These are phyloP conservation scores for Centropristis striata DNA, from an alignment of 2,113 vertebrate species.

Conservation along the genomic window DNA sequence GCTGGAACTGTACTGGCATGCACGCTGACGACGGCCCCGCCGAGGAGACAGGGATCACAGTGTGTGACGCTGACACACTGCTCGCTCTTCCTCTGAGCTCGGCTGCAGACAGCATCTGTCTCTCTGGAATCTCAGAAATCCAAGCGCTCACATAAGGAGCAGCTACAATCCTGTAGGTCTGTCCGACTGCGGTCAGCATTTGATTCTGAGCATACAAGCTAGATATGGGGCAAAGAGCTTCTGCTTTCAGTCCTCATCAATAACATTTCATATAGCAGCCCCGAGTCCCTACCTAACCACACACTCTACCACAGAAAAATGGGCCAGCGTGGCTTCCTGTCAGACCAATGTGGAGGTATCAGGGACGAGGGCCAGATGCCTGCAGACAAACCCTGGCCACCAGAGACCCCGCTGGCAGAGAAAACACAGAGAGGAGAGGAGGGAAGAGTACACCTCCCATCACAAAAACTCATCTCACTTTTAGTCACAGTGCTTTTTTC, in stretches of 20 bases:
- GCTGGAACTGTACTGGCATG: constrained; percentile 65
- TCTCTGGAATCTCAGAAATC: constrained; percentile 52
- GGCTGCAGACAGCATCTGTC: constrained; percentile 59
- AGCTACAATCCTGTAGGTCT: constrained; percentile 32
- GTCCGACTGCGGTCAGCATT: constrained; percentile 38
- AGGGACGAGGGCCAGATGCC: constrained; percentile 66
- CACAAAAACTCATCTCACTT: constrained; percentile 49
- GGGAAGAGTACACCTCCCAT: constrained; percentile 16
- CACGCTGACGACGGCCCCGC: constrained; percentile 44
- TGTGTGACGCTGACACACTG: constrained; percentile 69
- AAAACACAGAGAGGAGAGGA: not conserved
- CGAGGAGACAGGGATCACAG: constrained; percentile 56
- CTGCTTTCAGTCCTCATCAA: not conserved
- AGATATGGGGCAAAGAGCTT: not conserved
- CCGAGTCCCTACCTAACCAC: not conserved
- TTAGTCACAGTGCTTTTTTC: constrained; percentile 26
- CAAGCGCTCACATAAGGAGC: constrained; percentile 27
- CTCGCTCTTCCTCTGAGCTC: constrained; percentile 57
- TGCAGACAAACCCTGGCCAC: constrained; percentile 68
- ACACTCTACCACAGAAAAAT: constrained; percentile 17
- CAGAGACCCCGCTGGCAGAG: constrained; percentile 60
- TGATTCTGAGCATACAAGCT: not conserved
- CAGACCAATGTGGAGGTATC: constrained; percentile 36
- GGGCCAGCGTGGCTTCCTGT: constrained; percentile 49
- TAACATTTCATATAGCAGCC: constrained; percentile 16